Conservation (phyloP, 2,888 invertebrate genomes). For the Serrognathus titanus region DNA sequence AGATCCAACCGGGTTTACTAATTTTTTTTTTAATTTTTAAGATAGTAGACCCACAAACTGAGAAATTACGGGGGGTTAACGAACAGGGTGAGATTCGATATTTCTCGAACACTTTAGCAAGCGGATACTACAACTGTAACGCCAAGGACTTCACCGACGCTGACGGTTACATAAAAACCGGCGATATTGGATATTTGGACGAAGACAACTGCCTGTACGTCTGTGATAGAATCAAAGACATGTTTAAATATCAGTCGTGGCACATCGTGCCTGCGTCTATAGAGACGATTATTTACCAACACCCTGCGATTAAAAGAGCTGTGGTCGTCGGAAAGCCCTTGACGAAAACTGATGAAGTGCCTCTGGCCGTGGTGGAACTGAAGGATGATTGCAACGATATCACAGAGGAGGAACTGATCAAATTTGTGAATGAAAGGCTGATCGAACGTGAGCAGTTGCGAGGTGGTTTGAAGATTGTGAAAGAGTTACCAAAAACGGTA, state of each 20-base stretch:
- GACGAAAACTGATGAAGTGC: constrained; percentile 21
- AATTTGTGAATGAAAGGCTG: constrained; percentile 22
- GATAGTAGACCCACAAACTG: constrained; percentile 38
- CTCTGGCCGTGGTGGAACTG: constrained; percentile 22
- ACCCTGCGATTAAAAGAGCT: constrained; percentile 32
- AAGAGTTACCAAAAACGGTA: constrained; percentile 23
- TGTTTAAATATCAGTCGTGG: constrained; percentile 35
- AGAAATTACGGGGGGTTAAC: constrained; percentile 48
- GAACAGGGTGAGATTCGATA: constrained; percentile 50
- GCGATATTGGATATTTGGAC: constrained; percentile 37
- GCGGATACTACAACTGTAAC: constrained; percentile 24
- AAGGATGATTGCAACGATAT: constrained; percentile 2
- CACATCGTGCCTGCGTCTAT: constrained; percentile 37
- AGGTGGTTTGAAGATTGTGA: constrained; percentile 24
- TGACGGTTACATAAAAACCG: constrained; percentile 35
- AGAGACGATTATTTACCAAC: constrained; percentile 31
- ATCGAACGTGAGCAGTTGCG: constrained; percentile 24
- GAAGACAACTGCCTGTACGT: constrained; percentile 34
- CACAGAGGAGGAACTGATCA: constrained; percentile 16
- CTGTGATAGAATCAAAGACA: constrained; percentile 34
- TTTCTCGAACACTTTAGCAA: constrained; percentile 33
- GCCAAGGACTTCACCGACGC: constrained; percentile 24
- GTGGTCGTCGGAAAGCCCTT: constrained; percentile 34
- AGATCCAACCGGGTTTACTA: too few relatives aligned
- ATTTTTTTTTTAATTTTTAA: constrained; percentile 18